A percentile compares a stretch with the other conserved stretches of the same genome.
phyloP scores from a whole-genome alignment of 2,797 vertebrate species.

The Adrianichthys oophorus region DNA sequence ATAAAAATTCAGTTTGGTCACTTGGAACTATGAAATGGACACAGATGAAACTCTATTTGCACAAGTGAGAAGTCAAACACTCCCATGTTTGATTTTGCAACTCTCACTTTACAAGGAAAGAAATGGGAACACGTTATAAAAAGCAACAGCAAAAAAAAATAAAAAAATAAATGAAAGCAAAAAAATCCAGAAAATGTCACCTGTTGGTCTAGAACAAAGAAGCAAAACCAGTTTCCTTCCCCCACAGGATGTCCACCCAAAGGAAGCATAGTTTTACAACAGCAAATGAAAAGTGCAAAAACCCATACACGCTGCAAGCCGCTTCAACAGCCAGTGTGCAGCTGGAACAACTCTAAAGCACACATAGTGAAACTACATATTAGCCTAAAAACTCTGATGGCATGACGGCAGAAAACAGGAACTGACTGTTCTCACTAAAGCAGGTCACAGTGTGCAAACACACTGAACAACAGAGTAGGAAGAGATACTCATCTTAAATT shows the following conservation, averaged over 20 bases:
- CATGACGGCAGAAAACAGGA: slow-evolving; percentile 32
- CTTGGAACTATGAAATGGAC: slow-evolving; percentile 7
- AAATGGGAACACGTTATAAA: not conserved
- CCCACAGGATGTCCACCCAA: slow-evolving; percentile 58
- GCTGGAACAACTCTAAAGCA: slow-evolving; percentile 25
- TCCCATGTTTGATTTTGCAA: slow-evolving; percentile 41
- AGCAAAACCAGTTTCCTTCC: slow-evolving; percentile 65
- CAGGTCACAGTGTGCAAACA: slow-evolving; percentile 17
- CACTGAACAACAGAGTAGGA: slow-evolving; percentile 1
- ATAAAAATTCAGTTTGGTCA: no score
- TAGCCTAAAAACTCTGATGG: slow-evolving; percentile 23
- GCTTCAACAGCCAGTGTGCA: slow-evolving; percentile 46
- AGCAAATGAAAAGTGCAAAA: slow-evolving; percentile 51
- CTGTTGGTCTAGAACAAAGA: slow-evolving; percentile 54
- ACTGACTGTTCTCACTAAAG: slow-evolving; percentile 28
- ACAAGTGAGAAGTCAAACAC: slow-evolving; percentile 30
- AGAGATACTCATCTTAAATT: not conserved
- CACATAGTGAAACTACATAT: not conserved
- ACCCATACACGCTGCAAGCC: slow-evolving; percentile 33
- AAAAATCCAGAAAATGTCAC: slow-evolving; percentile 35
- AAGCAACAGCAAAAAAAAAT: not conserved
- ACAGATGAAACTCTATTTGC: slow-evolving; percentile 37
- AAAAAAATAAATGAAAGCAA: slow-evolving; percentile 8
- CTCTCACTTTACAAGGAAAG: slow-evolving; percentile 38
- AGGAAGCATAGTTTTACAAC: slow-evolving; percentile 39